phyloP scores from a whole-genome alignment of 2,888 invertebrate genomes.

The Gerosis bhagava region DNA sequence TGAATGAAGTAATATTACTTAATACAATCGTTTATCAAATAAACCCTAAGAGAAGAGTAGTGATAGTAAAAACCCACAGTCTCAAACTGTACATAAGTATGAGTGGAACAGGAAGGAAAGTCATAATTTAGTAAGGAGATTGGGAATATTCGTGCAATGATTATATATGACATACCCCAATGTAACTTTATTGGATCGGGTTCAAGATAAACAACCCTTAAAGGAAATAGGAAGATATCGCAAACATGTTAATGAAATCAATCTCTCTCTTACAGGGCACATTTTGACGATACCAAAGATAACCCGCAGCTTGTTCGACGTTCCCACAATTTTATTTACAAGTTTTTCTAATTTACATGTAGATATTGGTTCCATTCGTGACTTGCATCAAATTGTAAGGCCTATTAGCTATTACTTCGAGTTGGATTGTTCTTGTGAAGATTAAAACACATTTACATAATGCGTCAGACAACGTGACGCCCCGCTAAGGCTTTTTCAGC shows the following conservation, averaged over 20 bases:
- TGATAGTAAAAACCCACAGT: conserved; percentile 5
- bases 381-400: conserved; percentile 58
- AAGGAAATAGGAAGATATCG: conserved; percentile 40
- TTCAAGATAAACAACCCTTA: conserved; percentile 41
- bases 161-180: conserved; percentile 34
- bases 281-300: conserved; percentile 33
- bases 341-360: conserved; percentile 66
- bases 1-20: background rate
- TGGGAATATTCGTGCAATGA: conserved; percentile 29
- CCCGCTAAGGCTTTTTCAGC: conserved; percentile 27
- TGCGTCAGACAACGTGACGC: conserved; percentile 62
- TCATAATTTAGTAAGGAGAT: conserved; percentile 23
- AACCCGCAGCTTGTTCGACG: conserved; percentile 39
- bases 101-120: conserved; percentile 18
- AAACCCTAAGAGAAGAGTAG: background rate
- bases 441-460: conserved; percentile 66
- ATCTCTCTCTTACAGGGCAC: conserved; percentile 58
- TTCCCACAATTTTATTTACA: conserved; percentile 55
- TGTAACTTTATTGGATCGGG: conserved; percentile 37
- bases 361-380: conserved; percentile 66
- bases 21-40: background rate
- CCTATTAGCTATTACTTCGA: conserved; percentile 44
- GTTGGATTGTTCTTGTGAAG: conserved; percentile 45
- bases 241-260: conserved; percentile 52
- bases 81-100: conserved; percentile 6